Conservation (phyloP, 2,888 invertebrate genomes). For the Oscheius sp. region DNA sequence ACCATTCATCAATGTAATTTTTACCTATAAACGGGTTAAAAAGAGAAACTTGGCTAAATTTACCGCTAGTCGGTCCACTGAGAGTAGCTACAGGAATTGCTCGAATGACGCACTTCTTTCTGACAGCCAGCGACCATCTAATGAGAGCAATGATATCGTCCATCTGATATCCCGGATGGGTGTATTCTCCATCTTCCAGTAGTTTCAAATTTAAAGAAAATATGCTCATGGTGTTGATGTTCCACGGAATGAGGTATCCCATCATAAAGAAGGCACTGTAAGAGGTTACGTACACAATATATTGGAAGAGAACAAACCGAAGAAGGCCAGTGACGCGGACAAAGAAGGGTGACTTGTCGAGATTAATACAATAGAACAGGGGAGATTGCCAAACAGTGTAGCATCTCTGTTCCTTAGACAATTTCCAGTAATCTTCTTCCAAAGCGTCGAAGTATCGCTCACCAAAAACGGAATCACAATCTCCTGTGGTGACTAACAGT, state of each 20-base stretch:
- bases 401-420: slow-evolving; percentile 42
- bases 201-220: slow-evolving; percentile 64
- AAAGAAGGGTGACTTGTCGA: slow-evolving; percentile 68
- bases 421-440: slow-evolving; percentile 68
- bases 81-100: slow-evolving; percentile 66
- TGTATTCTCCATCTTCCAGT: slow-evolving; percentile 64
- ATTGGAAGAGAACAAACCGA: slow-evolving; percentile 6
- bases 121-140: slow-evolving; percentile 66
- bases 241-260: slow-evolving; percentile 69
- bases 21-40: too few species aligned
- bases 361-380: slow-evolving; percentile 67
- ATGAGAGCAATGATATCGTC: slow-evolving; percentile 69
- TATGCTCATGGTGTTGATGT: slow-evolving; percentile 69
- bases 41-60: not conserved
- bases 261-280: slow-evolving; percentile 67
- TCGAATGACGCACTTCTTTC: slow-evolving; percentile 62
- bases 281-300: not conserved
- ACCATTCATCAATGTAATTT: slow-evolving; percentile 63
- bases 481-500: slow-evolving; percentile 68
- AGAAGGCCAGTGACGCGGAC: slow-evolving; percentile 66
- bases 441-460: slow-evolving; percentile 67
- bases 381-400: slow-evolving; percentile 70
- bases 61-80: slow-evolving; percentile 62
- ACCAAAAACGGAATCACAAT: slow-evolving; percentile 68
- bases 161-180: slow-evolving; percentile 67